Base-by-base conservation (phyloP, 2,888 invertebrate genomes). In the Tiliacea aurago region DNA sequence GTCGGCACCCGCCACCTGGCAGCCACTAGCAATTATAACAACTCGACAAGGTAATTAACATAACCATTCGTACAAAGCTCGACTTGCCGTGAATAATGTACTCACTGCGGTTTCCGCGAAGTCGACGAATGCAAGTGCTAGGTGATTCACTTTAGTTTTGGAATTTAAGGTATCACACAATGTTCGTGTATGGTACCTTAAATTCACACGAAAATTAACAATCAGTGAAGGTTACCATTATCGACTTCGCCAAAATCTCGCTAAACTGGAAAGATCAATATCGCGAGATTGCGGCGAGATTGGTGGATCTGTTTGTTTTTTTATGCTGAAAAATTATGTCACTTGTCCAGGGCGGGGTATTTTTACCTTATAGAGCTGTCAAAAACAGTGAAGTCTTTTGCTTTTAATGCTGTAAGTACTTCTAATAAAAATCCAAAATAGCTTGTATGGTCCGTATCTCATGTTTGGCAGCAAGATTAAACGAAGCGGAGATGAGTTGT, bases 21-120 rank as follows among this genome's bases (percentile, higher is more conserved):
- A n/a, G n/a, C n/a, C 63, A 78, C 77, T 68, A 66, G 79, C 67
- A 78, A 79, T 85, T 83, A 83, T 74, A 73, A 74, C 56, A 53
- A 71, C 58, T 80, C 70, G 66, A 69, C 76, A 61, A 45, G 70
- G 73, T 75, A 81, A 83, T 84, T 84, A 81, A 78, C 69, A 78
- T 69, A n/a, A 70, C 74, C 49, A 56, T 76, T 76, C 58, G 70
- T 76, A 75, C 43, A 47, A 73, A 76, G 77, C 80, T 70, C 43
- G 37, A 69, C 63, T 73, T 74, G 74, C 66, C 43, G 70, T 74
- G 76, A 78, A 75, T 79, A 74, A 73, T 76, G 58, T 63, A 78
- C 75, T 73, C 69, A 63, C 63, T 64, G 62, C 20, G 55, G 66
- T 77, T 64, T 47, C 53, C 37, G 28, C 33, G 41, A 70, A 83